Base-by-base conservation (phyloP, 2,888 invertebrate species). In the Cepaea hortensis region DNA sequence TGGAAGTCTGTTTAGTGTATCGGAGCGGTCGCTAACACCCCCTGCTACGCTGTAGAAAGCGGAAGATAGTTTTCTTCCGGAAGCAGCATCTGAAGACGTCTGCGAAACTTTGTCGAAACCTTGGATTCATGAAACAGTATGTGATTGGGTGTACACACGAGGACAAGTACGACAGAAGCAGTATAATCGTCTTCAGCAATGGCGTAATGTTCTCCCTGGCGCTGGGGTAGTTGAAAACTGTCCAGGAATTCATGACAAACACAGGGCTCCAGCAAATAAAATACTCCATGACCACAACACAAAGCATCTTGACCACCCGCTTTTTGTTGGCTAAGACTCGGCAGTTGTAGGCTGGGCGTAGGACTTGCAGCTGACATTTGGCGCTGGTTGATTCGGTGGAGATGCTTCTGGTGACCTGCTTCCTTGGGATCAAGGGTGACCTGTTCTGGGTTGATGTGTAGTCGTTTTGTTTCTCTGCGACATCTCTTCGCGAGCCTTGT, bases 251-350 rank as follows among this genome's bases (percentile, higher is more conserved):
- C 90, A 97, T 95, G 13, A 97, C 96, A 91, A 97, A 97, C 3
- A 97, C 94, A 0, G 98, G 98, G 0, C 97, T 96, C 98, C 98
- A 98, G 93, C 98, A 98, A 20, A 98, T 96, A 95, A 98, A 98
- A 94, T 98, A 98, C 93, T 98, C 97, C 83, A 97, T 95, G 11
- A 98, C 97, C 20, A 98, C 96, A 7, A 97, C 97, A 91, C 97
- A 97, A 77, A 98, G 95, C 98, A 98, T 98, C 91, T 97, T 95
- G 88, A 93, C 92, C 85, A 93, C 93, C 11, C 93, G 88, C 88
- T 91, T 92, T 90, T 91, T 87, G 88, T 90, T 91, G 62, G 88
- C 75, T 23, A 91, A 85, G 1, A 88, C 86, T 35, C 88, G 88
- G 20, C 86, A 68, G 83, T 87, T 85, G 86, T 89, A 80, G 65